Evolutionary conservation across 2,797 vertebrate species (phyloP).

Genomic region (Tragelaphus eurycerus): DNA sequence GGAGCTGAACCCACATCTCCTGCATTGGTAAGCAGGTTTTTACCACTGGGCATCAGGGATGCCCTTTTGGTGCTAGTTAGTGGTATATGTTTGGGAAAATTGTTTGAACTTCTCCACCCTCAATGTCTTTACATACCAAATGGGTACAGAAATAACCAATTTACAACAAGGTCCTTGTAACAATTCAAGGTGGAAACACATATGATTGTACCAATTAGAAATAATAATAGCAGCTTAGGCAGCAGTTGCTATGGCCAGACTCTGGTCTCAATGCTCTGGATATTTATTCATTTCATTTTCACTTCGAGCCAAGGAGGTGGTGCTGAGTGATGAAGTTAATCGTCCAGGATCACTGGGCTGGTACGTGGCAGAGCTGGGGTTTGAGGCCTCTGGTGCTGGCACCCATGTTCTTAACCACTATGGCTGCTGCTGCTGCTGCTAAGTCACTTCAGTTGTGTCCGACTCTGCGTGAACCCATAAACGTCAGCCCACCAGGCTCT

Average conservation of each 20-base stretch:
- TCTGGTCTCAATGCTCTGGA: neutral
- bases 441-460: too few relatives aligned
- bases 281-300: neutral
- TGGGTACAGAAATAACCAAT: neutral
- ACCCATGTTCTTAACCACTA: rapidly evolving
- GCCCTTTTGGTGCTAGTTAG: neutral
- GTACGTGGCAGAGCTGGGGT: neutral
- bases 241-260: neutral
- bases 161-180: neutral
- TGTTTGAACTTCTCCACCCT: neutral
- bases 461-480: too few relatives aligned
- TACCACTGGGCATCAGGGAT: neutral
- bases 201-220: rapidly evolving
- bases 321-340: neutral
- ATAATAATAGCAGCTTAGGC: rapidly evolving
- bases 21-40: neutral
- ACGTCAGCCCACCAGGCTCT: too few relatives aligned
- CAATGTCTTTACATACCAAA: neutral
- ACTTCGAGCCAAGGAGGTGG: neutral
- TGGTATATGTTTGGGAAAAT: neutral
- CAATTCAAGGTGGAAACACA: neutral
- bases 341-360: rapidly evolving
- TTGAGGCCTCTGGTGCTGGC: rapidly evolving
- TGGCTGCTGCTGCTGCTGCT: too few relatives aligned
- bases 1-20: neutral